Percentiles rank a stretch among this genome's conserved stretches.
Conservation (phyloP, 1,140 invertebrate genomes). For the Listronotus oregonensis region DNA sequence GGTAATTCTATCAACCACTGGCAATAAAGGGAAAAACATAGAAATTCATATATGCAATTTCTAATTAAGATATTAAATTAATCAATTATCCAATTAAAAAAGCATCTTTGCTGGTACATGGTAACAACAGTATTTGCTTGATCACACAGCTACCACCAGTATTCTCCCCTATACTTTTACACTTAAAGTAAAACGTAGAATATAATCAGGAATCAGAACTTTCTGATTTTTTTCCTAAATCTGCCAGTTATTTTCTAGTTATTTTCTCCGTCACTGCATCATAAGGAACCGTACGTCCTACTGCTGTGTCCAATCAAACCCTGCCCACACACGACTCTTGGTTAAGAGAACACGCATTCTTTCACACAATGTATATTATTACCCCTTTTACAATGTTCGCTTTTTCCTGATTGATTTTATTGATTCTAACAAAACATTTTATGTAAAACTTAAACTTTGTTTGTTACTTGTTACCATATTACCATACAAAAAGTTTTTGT, state of each 20-base stretch:
- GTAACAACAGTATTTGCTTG: too few relatives aligned
- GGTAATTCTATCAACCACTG: too few relatives aligned
- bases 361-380: constrained; percentile 37
- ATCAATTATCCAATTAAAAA: too few relatives aligned
- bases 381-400: constrained; percentile 30
- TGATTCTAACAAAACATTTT: constrained; percentile 38
- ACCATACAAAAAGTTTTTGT: constrained; percentile 31
- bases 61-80: too few relatives aligned
- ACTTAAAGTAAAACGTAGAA: background rate
- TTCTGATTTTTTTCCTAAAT: too few relatives aligned
- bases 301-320: constrained; percentile 29
- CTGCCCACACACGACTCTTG: constrained; percentile 26
- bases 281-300: constrained; percentile 7
- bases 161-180: background rate
- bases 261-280: constrained; percentile 19
- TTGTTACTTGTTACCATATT: constrained; percentile 27
- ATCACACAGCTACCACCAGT: background rate
- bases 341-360: constrained; percentile 32
- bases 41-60: too few relatives aligned
- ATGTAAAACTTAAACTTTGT: constrained; percentile 35
- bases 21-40: too few relatives aligned
- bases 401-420: constrained; percentile 37
- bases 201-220: too few relatives aligned
- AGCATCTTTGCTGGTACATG: too few relatives aligned
- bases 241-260: background rate